These are phyloP conservation scores for Arvicola amphibius DNA, from an alignment of 2,797 vertebrate genomes.

Conservation along the genomic window DNA sequence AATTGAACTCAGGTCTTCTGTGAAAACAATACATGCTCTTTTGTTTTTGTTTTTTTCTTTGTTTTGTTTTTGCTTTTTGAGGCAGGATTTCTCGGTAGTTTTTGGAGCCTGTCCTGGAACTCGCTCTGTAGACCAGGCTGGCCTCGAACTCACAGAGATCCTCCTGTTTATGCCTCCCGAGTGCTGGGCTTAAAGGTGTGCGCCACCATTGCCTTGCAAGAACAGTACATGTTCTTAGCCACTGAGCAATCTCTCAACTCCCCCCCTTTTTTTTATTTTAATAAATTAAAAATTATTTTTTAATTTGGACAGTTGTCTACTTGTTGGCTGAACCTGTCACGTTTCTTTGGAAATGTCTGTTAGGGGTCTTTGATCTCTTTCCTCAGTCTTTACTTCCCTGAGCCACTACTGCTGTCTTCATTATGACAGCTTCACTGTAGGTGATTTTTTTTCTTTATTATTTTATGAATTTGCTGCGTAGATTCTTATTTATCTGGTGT, in stretches of 20 bases:
- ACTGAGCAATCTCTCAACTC: not conserved
- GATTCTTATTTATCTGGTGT: not conserved
- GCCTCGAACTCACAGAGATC: no score
- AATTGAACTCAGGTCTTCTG: not conserved
- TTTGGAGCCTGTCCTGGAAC: no score
- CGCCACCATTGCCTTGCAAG: not conserved
- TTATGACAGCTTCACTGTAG: not conserved
- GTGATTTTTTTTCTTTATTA: not conserved
- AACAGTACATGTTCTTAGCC: not conserved
- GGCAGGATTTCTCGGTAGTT: no score
- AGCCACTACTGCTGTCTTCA: not conserved
- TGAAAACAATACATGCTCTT: not conserved
- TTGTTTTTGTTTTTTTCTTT: no score
- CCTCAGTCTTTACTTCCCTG: not conserved
- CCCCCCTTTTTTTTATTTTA: no score
- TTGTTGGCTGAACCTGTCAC: not conserved
- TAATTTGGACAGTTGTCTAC: not conserved
- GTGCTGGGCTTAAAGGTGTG: no score
- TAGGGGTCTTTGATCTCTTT: not conserved
- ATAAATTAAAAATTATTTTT: no score
- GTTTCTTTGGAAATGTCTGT: not conserved
- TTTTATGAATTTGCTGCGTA: not conserved
- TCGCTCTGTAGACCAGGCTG: no score
- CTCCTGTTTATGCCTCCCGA: no score
- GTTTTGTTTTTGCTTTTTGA: no score